Percentiles rank a stretch among this genome's conserved stretches.
phyloP scores from a whole-genome alignment of 2,113 vertebrate species.

The Perca schrenkii region DNA sequence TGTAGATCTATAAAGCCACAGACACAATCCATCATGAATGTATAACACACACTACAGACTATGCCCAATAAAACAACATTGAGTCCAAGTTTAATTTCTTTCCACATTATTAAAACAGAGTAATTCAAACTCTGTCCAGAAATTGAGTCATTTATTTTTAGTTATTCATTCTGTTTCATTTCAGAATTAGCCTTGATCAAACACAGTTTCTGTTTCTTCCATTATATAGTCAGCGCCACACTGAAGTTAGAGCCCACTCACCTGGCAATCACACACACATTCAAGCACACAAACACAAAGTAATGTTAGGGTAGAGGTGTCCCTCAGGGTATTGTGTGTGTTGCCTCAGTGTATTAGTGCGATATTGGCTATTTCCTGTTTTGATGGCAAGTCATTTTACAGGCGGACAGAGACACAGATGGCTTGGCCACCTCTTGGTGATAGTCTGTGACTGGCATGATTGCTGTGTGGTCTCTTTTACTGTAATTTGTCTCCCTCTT shows the following conservation, averaged over 20 bases:
- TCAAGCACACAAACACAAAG: conserved; percentile 17
- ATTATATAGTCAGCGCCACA: background rate
- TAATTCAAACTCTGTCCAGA: background rate
- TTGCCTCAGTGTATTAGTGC: conserved; percentile 47
- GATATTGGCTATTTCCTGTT: conserved; percentile 77
- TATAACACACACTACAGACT: conserved; percentile 12
- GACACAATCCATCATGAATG: conserved; percentile 28
- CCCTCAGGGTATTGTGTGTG: conserved; percentile 20
- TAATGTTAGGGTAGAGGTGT: conserved; percentile 7
- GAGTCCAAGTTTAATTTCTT: conserved; percentile 2
- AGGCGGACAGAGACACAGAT: conserved; percentile 60
- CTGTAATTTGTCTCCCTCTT: conserved; percentile 27
- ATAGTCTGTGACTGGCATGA: conserved; percentile 72
- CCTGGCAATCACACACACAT: background rate
- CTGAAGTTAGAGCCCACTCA: background rate
- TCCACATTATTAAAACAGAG: conserved; percentile 21
- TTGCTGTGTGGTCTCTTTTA: conserved; percentile 67
- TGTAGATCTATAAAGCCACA: conserved; percentile 17
- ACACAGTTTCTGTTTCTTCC: background rate
- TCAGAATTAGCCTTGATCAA: background rate
- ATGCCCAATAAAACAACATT: background rate
- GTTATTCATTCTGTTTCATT: background rate
- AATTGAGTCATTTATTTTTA: background rate
- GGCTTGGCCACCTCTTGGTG: conserved; percentile 64
- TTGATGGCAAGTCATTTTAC: conserved; percentile 58